Evolutionary conservation across 2,797 vertebrate species (phyloP), one percentile per base, ranked within the genome.

Genomic region (Enoplosus armatus): DNA sequence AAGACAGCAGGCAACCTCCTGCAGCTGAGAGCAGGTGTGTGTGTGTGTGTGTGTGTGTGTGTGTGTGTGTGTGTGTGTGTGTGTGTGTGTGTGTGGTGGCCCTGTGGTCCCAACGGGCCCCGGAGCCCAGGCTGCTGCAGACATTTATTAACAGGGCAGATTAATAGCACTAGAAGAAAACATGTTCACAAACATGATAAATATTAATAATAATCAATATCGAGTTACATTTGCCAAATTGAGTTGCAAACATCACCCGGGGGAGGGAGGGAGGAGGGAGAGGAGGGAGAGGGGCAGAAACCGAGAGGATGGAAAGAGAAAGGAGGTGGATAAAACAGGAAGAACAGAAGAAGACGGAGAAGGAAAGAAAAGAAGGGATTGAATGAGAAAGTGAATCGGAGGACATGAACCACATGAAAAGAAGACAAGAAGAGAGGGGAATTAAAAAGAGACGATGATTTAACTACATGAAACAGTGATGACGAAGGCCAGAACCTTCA

Each of bases 171-270:
- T 41, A 78, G 93, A 94, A 86, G 95, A 95, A 95, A 96, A 95
- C 94, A 72, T 95, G 94, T 92, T 96, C 94, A 86, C 95, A 95
- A 96, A 95, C 96, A 95, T 86, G 95, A 97, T 95, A 94, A 97
- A 97, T 97, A 97, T 97, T 97, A 96, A 97, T 97, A 98, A 97
- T 96, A 96, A 97, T 97, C 96, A 96, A 97, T 97, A 94, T 89
- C 88, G 90, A 94, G 96, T 96, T 96, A 92, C 94, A 94, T 94
- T 95, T 96, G 92, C 95, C 92, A 95, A 93, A 93, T 92, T 91
- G 93, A 92, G 90, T 95, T 91, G 72, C 88, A 94, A 95, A 93
- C 95, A 95, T 90, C 72, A 85, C 90, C 87, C 92, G 77, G 84
- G 80, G 93, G 3, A 20, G 55, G 51, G 55, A 66, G 63, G 24